phyloP scores from a whole-genome alignment of 2,888 invertebrate genomes.

The Enchytraeus crypticus region DNA sequence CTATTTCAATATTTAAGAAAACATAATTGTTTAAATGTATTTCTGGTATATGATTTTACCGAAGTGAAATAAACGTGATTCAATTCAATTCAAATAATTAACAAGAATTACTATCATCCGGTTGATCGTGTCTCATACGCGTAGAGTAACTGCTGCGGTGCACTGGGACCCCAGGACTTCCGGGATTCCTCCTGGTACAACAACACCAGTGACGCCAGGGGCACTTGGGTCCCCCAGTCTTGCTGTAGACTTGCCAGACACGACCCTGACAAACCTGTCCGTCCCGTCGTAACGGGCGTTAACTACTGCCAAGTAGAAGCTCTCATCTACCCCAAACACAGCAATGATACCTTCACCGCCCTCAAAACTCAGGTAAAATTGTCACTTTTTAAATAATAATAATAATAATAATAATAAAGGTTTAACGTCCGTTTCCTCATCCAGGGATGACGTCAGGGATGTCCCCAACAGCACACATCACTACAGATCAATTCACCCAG shows the following conservation, averaged over 20 bases:
- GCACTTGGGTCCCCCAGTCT: constrained; percentile 13
- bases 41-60: too few species aligned
- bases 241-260: constrained; percentile 8
- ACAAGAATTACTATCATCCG: too few species aligned
- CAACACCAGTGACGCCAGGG: constrained; percentile 7
- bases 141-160: constrained; percentile 20
- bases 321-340: neutral
- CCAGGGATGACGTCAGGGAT: too few species aligned
- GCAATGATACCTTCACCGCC: neutral
- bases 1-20: too few species aligned
- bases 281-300: neutral
- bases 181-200: constrained; percentile 15
- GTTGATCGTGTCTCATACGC: too few species aligned
- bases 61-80: too few species aligned
- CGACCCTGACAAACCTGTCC: neutral
- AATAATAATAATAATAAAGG: too few species aligned
- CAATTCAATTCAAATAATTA: too few species aligned
- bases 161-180: constrained; percentile 14
- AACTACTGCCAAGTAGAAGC: constrained; percentile 3
- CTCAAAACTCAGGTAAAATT: neutral
- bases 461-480: too few species aligned
- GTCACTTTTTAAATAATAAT: neutral
- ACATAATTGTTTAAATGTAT: too few species aligned
- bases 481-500: too few species aligned
- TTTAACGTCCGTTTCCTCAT: too few species aligned